Percentiles rank a stretch among this genome's conserved stretches.
Conservation (phyloP, 2,888 invertebrate genomes). For the Melanchra persicariae region DNA sequence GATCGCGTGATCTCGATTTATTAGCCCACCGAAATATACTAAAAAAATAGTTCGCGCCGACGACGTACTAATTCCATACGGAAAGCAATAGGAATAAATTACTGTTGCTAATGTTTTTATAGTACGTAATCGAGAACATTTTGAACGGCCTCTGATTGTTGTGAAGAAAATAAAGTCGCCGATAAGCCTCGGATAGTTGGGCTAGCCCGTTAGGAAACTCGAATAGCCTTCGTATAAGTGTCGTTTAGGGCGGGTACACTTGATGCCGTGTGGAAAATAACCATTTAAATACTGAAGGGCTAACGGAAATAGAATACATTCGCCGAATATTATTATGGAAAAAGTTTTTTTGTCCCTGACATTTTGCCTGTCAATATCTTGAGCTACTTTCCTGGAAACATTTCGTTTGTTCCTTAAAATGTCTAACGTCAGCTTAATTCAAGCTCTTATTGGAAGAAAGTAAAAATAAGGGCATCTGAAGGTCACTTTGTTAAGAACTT, state of each 20-base stretch:
- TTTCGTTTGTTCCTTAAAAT: too few species aligned
- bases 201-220: conserved; percentile 57
- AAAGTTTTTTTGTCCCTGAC: neutral
- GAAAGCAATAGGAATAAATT: conserved; percentile 76
- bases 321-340: conserved; percentile 31
- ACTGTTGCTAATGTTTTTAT: conserved; percentile 73
- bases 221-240: conserved; percentile 54
- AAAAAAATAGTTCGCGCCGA: conserved; percentile 68
- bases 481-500: too few species aligned
- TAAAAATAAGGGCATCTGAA: too few species aligned
- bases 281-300: conserved; percentile 52
- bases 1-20: conserved; percentile 69
- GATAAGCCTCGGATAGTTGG: conserved; percentile 62
- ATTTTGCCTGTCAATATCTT: neutral
- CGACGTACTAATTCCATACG: conserved; percentile 73
- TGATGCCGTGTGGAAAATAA: conserved; percentile 55
- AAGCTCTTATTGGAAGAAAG: too few species aligned
- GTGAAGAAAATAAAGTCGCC: conserved; percentile 61
- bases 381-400: neutral
- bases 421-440: too few species aligned
- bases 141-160: conserved; percentile 62
- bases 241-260: conserved; percentile 41
- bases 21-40: conserved; percentile 69
- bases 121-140: conserved; percentile 67
- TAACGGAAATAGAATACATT: conserved; percentile 45